Evolutionary conservation across 1,140 invertebrate genomes (phyloP).

Genomic region (Drosophila gunungcola): DNA sequence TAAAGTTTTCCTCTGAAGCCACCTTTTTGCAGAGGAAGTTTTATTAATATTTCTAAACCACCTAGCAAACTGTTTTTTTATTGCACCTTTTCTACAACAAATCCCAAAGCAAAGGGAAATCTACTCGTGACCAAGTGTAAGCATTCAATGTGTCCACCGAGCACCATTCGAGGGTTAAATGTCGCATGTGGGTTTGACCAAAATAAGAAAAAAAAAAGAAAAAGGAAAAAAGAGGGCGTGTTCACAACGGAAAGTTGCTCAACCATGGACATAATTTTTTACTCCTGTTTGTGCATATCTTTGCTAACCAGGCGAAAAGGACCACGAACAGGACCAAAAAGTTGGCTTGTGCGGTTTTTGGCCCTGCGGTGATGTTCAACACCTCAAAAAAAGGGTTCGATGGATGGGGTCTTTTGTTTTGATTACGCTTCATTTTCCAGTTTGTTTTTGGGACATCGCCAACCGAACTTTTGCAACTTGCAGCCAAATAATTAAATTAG

Average conservation of each 20-base stretch:
- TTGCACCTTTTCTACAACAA: slow-evolving; percentile 8
- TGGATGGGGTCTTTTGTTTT: slow-evolving; percentile 32
- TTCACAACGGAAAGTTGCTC: slow-evolving; percentile 63
- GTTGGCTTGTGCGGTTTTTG: slow-evolving; percentile 60
- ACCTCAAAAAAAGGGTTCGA: slow-evolving; percentile 68
- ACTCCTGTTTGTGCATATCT: slow-evolving; percentile 73
- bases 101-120: slow-evolving; percentile 3
- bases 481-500: slow-evolving; percentile 78
- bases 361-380: slow-evolving; percentile 78
- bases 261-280: slow-evolving; percentile 60
- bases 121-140: slow-evolving; percentile 30
- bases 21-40: not conserved
- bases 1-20: not conserved
- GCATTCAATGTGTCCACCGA: slow-evolving; percentile 65
- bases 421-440: slow-evolving; percentile 52
- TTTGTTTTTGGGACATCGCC: slow-evolving; percentile 23
- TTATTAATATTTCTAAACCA: not conserved
- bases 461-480: slow-evolving; percentile 53
- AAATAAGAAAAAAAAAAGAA: not conserved
- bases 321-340: slow-evolving; percentile 48
- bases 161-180: slow-evolving; percentile 78
- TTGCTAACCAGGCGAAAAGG: slow-evolving; percentile 67
- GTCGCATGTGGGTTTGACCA: slow-evolving; percentile 62
- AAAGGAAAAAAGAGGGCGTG: slow-evolving; percentile 12
- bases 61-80: not conserved